Evolutionary conservation across 2,113 vertebrate species (phyloP).

Genomic region (Hemiscyllium ocellatum): DNA sequence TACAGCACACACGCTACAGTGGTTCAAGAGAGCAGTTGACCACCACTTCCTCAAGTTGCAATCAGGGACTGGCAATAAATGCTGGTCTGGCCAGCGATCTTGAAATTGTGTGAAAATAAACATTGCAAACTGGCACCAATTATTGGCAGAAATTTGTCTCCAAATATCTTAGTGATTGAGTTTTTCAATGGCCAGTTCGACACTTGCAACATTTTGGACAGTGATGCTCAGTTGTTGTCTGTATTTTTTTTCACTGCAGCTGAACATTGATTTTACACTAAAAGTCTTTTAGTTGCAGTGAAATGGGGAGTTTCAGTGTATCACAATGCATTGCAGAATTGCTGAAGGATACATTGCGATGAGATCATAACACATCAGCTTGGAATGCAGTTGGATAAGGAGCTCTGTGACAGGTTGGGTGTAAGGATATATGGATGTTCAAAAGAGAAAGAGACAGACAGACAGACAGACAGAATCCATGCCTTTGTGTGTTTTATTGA

Average conservation of each 20-base stretch:
- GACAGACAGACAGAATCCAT: no score
- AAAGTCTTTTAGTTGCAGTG: not conserved
- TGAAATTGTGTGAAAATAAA: not conserved
- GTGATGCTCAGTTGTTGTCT: not conserved
- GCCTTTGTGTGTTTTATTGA: not conserved
- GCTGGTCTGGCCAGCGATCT: no score
- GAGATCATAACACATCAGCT: not conserved
- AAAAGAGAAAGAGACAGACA: no score
- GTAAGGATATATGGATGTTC: not conserved
- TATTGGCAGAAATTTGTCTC: not conserved
- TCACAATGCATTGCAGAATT: not conserved
- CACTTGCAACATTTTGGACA: not conserved
- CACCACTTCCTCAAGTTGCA: no score
- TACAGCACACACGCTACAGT: no score
- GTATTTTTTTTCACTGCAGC: not conserved
- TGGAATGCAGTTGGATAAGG: no score
- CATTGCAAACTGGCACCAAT: not conserved
- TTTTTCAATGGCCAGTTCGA: accelerated
- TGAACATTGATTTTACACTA: not conserved
- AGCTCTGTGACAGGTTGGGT: no score
- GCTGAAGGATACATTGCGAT: not conserved
- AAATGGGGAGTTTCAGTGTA: not conserved
- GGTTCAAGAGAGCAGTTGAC: no score
- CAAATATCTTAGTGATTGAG: not conserved
- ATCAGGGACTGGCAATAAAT: no score